These are phyloP conservation scores for Clanis bilineata DNA, from an alignment of 2,888 invertebrate genomes.

Conservation along the genomic window DNA sequence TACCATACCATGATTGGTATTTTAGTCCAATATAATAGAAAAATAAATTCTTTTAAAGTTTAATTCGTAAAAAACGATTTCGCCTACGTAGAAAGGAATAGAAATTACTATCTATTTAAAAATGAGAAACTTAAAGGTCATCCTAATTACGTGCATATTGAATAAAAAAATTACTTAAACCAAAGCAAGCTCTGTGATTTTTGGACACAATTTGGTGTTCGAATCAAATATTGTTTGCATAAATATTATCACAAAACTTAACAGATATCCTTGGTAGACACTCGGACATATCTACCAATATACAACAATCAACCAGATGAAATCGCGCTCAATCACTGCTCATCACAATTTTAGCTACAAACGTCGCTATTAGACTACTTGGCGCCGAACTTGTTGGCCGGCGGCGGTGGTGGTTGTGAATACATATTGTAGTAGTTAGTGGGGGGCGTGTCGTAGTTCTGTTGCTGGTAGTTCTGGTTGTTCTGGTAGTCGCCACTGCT, in stretches of 20 bases:
- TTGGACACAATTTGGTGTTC: too few relatives aligned
- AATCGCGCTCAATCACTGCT: neutral
- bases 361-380: constrained; percentile 33
- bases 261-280: neutral
- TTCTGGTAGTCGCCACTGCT: too few relatives aligned
- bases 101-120: neutral
- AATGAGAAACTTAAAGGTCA: neutral
- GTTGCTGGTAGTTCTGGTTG: neutral
- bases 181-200: neutral
- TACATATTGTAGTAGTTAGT: constrained; percentile 75
- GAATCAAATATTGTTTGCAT: neutral
- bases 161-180: neutral
- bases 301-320: neutral
- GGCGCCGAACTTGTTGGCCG: constrained; percentile 41
- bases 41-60: neutral
- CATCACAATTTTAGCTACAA: constrained; percentile 6
- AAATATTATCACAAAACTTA: neutral
- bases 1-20: neutral
- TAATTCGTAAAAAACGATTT: neutral
- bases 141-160: neutral
- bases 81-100: neutral
- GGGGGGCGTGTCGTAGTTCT: constrained; percentile 46
- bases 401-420: constrained; percentile 64
- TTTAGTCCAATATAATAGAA: neutral
- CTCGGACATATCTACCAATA: neutral